A percentile compares a stretch with the other conserved stretches of the same genome.
Evolutionary conservation across 2,888 invertebrate species (phyloP).

Genomic region (Malthinus flaveolus): DNA sequence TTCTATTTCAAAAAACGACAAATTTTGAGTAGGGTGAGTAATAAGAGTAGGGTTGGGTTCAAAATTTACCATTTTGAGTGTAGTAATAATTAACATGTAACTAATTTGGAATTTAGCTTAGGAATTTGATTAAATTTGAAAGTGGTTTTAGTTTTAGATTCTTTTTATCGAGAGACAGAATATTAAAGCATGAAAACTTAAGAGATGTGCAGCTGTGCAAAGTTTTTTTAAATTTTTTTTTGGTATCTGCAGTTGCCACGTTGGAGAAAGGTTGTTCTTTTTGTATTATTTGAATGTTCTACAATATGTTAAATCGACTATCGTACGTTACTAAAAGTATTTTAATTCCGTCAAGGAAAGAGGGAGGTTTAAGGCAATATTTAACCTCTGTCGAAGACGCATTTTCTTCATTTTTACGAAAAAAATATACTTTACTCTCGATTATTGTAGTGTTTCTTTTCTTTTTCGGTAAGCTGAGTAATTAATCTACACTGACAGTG

Average conservation of each 20-base stretch:
- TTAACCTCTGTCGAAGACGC: too few relatives aligned
- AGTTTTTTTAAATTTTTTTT: neutral
- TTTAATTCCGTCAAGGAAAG: too few relatives aligned
- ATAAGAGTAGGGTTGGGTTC: too few relatives aligned
- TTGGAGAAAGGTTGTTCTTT: neutral
- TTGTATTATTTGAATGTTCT: neutral
- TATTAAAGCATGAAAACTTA: slow-evolving; percentile 2
- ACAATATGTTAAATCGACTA: neutral
- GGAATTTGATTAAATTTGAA: slow-evolving; percentile 2
- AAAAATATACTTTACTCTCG: slow-evolving; percentile 2
- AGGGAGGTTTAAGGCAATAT: too few relatives aligned
- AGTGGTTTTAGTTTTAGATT: neutral
- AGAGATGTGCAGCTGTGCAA: slow-evolving; percentile 1
- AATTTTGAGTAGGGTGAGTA: too few relatives aligned
- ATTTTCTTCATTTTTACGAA: neutral
- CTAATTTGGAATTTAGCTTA: neutral
- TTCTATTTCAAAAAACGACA: too few relatives aligned
- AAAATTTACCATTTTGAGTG: too few relatives aligned
- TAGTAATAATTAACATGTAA: too few relatives aligned
- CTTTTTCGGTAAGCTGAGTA: slow-evolving; percentile 2
- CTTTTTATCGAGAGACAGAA: neutral
- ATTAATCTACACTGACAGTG: slow-evolving; percentile 7
- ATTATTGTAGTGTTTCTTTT: slow-evolving; percentile 4
- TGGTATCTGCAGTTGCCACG: neutral
- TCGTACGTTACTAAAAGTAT: too few relatives aligned